Percentiles rank a stretch among this genome's conserved stretches.
Evolutionary conservation across 2,797 vertebrate species (phyloP).

Genomic region (Megaceryle alcyon): DNA sequence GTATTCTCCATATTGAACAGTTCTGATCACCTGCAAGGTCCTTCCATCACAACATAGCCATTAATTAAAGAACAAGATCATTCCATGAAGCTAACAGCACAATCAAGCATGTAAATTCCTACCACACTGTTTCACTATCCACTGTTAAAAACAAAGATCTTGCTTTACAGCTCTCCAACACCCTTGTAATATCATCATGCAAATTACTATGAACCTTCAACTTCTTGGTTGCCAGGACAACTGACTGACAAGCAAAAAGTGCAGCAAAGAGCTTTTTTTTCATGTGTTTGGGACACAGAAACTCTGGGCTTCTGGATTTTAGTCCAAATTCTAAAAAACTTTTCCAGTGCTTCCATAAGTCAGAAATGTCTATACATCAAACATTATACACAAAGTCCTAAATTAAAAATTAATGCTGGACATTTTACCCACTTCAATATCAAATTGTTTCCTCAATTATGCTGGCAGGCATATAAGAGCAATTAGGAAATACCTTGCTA

Average conservation of each 20-base stretch:
- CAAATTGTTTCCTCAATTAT: background rate
- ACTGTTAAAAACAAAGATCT: background rate
- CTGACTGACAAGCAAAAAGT: background rate
- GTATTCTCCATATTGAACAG: background rate
- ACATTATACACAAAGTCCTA: background rate
- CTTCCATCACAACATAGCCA: background rate
- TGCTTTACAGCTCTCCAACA: background rate
- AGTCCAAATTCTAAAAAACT: background rate
- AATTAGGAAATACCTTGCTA: background rate
- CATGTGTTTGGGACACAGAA: background rate
- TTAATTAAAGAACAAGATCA: background rate
- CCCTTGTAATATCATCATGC: background rate
- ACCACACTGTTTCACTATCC: background rate
- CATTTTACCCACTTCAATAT: background rate
- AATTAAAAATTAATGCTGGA: background rate
- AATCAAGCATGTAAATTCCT: background rate
- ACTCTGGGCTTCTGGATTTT: background rate
- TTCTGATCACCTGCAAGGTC: background rate
- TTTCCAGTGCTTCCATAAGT: background rate
- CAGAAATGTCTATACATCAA: background rate
- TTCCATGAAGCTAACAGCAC: background rate
- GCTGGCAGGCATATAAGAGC: background rate
- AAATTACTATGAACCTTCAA: background rate
- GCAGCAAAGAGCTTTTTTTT: background rate
- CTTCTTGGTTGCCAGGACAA: slow-evolving; percentile 16